phyloP scores from a whole-genome alignment of 2,888 invertebrate species.

The Epirrhoe alternata region DNA sequence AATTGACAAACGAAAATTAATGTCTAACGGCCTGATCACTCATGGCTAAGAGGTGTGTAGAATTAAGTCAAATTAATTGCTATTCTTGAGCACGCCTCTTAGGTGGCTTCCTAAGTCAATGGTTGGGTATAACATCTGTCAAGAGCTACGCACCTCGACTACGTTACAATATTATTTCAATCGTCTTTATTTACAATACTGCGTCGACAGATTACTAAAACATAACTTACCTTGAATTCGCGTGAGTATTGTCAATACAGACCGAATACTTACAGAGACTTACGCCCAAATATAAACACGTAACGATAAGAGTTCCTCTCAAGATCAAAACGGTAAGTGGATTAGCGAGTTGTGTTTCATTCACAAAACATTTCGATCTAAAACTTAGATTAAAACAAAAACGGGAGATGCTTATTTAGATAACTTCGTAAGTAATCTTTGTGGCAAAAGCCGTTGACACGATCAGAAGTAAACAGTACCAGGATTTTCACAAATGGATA shows the following conservation, averaged over 20 bases:
- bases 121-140: constrained; percentile 9
- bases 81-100: neutral
- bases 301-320: no score
- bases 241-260: constrained; percentile 17
- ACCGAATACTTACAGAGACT: neutral
- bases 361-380: constrained; percentile 11
- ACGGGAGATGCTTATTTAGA: constrained; percentile 9
- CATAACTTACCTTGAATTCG: constrained; percentile 11
- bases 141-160: constrained; percentile 12
- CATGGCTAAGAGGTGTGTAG: neutral
- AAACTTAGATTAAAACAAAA: constrained; percentile 27
- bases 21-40: constrained; percentile 1
- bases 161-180: neutral
- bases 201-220: constrained; percentile 1
- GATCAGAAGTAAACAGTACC: neutral
- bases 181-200: constrained; percentile 13
- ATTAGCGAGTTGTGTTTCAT: no score
- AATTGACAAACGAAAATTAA: constrained; percentile 20
- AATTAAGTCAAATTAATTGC: neutral
- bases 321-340: no score
- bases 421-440: neutral
- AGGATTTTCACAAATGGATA: neutral
- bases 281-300: no score
- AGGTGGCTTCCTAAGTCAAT: neutral
- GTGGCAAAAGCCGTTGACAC: neutral